phyloP scores from a whole-genome alignment of 2,888 invertebrate genomes.

The Drosophila putrida region DNA sequence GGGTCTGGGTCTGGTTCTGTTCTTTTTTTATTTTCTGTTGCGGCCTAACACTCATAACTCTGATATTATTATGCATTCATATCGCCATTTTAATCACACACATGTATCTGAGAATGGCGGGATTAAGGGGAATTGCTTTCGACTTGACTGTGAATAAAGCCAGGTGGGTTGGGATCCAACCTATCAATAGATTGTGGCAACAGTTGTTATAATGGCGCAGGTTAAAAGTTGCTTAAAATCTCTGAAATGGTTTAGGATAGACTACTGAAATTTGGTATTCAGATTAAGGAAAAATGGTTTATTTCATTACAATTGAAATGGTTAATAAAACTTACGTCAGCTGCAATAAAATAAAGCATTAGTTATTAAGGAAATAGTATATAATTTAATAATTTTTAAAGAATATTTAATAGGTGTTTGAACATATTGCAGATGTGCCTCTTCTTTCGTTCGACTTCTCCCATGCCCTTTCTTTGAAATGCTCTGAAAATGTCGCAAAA shows the following conservation, averaged over 20 bases:
- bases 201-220: conserved; percentile 19
- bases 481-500: conserved; percentile 48
- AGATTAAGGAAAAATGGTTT: neutral
- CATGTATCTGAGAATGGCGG: conserved; percentile 46
- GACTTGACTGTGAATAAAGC: conserved; percentile 8
- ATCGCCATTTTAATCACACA: conserved; percentile 79
- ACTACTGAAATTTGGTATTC: neutral
- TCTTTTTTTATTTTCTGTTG: conserved; percentile 16
- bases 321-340: too few relatives aligned
- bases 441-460: neutral
- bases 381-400: too few relatives aligned
- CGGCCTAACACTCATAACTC: conserved; percentile 63
- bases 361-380: too few relatives aligned
- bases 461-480: neutral
- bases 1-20: conserved; percentile 6
- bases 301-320: neutral
- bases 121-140: conserved; percentile 54
- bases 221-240: neutral
- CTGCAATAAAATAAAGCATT: too few relatives aligned
- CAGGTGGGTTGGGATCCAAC: neutral
- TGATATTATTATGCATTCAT: conserved; percentile 80
- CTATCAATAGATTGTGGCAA: conserved; percentile 22
- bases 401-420: neutral
- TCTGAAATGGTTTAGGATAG: neutral
- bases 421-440: conserved; percentile 6